A percentile compares a stretch with the other conserved stretches of the same genome.
These are phyloP conservation scores for Hymenopus coronatus DNA, from an alignment of 2,888 invertebrate species.

Conservation along the genomic window DNA sequence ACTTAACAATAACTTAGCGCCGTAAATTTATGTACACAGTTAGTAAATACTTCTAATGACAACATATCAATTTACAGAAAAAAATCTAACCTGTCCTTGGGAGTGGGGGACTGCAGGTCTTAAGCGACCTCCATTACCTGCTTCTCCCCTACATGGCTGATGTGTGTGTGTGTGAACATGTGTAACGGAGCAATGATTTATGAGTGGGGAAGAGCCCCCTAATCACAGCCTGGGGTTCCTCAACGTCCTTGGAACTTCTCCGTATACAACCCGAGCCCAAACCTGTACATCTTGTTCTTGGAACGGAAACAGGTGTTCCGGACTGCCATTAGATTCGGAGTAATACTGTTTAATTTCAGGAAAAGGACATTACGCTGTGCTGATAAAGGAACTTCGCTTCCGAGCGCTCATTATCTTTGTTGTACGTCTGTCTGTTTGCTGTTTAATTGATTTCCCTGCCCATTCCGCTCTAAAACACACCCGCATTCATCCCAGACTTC, in stretches of 20 bases:
- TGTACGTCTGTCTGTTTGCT: not conserved
- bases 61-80: too few relatives aligned
- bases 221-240: not conserved
- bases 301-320: not conserved
- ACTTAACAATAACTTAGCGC: too few relatives aligned
- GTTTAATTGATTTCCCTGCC: too few relatives aligned
- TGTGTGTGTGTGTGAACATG: not conserved
- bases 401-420: not conserved
- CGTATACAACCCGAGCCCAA: not conserved
- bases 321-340: not conserved
- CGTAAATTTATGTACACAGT: too few relatives aligned
- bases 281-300: not conserved
- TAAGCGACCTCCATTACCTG: too few relatives aligned
- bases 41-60: too few relatives aligned
- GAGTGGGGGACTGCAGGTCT: too few relatives aligned
- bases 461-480: too few relatives aligned
- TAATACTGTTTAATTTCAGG: not conserved
- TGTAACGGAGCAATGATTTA: not conserved
- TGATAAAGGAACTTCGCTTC: not conserved
- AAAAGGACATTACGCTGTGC: not conserved
- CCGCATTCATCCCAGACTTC: too few relatives aligned
- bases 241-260: not conserved
- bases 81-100: too few relatives aligned
- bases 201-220: not conserved
- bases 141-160: too few relatives aligned